Evolutionary conservation across 2,888 invertebrate species (phyloP).

Genomic region (Hypena proboscidalis): DNA sequence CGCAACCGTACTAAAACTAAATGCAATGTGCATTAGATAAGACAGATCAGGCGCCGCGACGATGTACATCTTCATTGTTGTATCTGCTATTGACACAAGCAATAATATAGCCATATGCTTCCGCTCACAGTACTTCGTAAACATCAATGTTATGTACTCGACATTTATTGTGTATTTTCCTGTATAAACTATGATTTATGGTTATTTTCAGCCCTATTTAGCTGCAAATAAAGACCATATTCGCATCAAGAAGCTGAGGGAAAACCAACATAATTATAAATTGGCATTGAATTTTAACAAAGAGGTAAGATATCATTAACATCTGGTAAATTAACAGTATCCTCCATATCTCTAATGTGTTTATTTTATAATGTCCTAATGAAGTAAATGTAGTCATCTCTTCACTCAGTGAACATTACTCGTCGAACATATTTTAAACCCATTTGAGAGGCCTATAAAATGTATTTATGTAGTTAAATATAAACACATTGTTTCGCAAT

Average conservation of each 20-base stretch:
- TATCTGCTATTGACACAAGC: conserved; percentile 36
- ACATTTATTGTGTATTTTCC: conserved; percentile 11
- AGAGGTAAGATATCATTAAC: background rate
- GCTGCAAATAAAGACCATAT: background rate
- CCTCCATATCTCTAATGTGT: no score
- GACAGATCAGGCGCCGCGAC: conserved; percentile 55
- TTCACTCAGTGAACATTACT: no score
- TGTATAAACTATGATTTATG: background rate
- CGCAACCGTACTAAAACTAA: conserved; percentile 80
- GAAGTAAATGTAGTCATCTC: no score
- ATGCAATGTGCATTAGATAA: conserved; percentile 81
- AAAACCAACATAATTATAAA: conserved; percentile 31
- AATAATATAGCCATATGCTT: conserved; percentile 10
- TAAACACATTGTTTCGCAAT: conserved; percentile 23
- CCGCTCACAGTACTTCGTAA: conserved; percentile 5
- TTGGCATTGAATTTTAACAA: conserved; percentile 15
- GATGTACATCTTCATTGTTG: conserved; percentile 36
- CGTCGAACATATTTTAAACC: no score
- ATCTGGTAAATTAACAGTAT: no score
- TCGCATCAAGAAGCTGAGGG: background rate
- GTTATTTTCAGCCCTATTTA: conserved; percentile 1
- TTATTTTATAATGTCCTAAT: no score
- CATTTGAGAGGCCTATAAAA: no score
- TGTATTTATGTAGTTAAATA: conserved; percentile 16
- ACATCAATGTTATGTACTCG: conserved; percentile 6